Evolutionary conservation across 1,140 invertebrate species (phyloP).

Genomic region (Bombus balteatus): DNA sequence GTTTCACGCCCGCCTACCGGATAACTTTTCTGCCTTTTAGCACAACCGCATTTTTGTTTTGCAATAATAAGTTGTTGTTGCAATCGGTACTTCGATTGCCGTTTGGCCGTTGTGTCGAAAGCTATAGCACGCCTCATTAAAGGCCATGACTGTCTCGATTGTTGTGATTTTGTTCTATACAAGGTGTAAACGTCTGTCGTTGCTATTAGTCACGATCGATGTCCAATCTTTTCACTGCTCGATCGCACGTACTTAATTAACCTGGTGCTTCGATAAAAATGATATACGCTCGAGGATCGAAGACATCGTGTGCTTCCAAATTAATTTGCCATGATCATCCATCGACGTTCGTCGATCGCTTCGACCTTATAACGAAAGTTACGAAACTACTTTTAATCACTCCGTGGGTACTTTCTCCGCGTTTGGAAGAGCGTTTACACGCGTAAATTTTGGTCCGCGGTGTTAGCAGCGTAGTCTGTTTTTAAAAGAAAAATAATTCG

Average conservation of each 20-base stretch:
- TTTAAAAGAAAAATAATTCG: neutral
- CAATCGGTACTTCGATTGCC: constrained; percentile 38
- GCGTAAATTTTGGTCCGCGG: neutral
- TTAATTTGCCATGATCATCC: neutral
- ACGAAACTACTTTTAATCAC: neutral
- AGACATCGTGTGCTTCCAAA: neutral
- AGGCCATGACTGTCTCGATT: constrained; percentile 31
- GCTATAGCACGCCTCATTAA: constrained; percentile 37
- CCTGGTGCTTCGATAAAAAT: neutral
- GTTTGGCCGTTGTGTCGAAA: constrained; percentile 28
- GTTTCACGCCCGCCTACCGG: neutral
- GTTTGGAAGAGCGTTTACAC: neutral
- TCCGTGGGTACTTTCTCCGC: neutral
- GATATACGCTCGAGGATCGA: no score
- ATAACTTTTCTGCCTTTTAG: constrained; percentile 27
- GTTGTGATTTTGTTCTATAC: constrained; percentile 34
- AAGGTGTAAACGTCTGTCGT: constrained; percentile 21
- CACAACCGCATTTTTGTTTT: constrained; percentile 9
- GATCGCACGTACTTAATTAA: constrained; percentile 11
- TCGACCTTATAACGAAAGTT: neutral
- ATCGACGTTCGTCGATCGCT: neutral
- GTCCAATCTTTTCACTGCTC: neutral
- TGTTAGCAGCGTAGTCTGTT: neutral
- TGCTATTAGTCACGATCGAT: constrained; percentile 25
- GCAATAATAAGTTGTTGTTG: constrained; percentile 42